phyloP scores from a whole-genome alignment of 2,797 vertebrate species.

The Nyctalus aviator region DNA sequence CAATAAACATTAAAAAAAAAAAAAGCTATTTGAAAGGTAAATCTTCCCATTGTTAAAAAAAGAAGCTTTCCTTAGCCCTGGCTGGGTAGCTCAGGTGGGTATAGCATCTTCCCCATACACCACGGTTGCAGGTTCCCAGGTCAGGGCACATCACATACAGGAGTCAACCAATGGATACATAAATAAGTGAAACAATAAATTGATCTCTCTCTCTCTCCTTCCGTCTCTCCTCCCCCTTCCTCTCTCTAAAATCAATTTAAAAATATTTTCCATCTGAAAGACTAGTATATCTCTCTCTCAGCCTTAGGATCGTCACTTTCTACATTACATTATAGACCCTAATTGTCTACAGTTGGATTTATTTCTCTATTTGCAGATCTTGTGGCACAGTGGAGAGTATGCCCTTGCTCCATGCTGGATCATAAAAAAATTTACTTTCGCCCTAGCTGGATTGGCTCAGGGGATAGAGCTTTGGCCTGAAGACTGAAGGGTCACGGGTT shows the following conservation, averaged over 20 bases:
- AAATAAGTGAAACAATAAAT: neutral
- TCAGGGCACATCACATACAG: neutral
- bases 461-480: no score
- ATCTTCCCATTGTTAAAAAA: conserved; percentile 39
- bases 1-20: no score
- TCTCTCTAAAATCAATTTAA: neutral
- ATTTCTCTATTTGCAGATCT: neutral
- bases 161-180: neutral
- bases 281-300: neutral
- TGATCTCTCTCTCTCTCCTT: neutral
- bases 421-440: neutral
- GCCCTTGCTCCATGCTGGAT: neutral
- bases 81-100: neutral
- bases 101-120: neutral
- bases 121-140: neutral
- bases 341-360: neutral
- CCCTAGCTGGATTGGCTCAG: no score
- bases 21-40: neutral
- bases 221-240: no score
- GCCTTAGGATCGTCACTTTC: neutral
- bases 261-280: neutral
- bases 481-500: no score
- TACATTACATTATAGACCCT: neutral
- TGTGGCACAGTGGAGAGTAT: neutral
- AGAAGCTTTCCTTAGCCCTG: neutral